Percentiles rank a stretch among this genome's conserved stretches.
Conservation (phyloP, 2,113 vertebrate species). For the Seriola quinqueradiata region DNA sequence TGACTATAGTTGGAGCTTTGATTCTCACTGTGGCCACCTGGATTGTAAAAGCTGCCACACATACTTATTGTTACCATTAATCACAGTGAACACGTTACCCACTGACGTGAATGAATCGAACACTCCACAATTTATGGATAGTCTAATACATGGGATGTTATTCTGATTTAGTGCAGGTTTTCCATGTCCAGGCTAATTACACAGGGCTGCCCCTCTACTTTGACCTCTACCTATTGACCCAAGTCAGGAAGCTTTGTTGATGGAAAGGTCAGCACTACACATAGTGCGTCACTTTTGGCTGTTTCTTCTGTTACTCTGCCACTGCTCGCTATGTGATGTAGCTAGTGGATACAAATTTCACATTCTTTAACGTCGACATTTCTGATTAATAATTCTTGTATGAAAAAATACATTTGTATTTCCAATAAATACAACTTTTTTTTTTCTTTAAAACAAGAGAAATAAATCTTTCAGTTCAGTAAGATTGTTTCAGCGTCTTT, state of each 20-base stretch:
- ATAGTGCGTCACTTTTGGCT: slow-evolving; percentile 34
- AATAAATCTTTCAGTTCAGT: neutral
- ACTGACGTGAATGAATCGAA: slow-evolving; percentile 38
- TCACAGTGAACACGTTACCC: slow-evolving; percentile 28
- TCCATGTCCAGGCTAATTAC: slow-evolving; percentile 64
- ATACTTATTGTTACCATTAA: slow-evolving; percentile 40
- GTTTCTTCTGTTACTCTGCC: neutral
- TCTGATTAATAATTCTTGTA: neutral
- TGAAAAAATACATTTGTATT: neutral
- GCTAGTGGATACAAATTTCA: neutral
- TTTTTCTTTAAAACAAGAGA: neutral
- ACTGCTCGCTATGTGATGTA: neutral
- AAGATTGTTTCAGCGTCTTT: neutral
- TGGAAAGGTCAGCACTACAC: slow-evolving; percentile 46
- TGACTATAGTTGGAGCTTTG: slow-evolving; percentile 46
- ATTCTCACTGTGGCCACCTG: slow-evolving; percentile 46
- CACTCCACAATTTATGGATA: slow-evolving; percentile 29
- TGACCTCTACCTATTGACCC: slow-evolving; percentile 71
- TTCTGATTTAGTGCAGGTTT: slow-evolving; percentile 52
- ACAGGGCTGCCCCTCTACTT: slow-evolving; percentile 37
- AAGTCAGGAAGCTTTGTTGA: slow-evolving; percentile 66
- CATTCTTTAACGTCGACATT: neutral
- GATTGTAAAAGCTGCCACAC: slow-evolving; percentile 50
- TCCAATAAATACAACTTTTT: neutral
- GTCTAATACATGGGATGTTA: slow-evolving; percentile 30